Conservation (phyloP, 2,797 vertebrate species). For the Eleutherodactylus coqui region DNA sequence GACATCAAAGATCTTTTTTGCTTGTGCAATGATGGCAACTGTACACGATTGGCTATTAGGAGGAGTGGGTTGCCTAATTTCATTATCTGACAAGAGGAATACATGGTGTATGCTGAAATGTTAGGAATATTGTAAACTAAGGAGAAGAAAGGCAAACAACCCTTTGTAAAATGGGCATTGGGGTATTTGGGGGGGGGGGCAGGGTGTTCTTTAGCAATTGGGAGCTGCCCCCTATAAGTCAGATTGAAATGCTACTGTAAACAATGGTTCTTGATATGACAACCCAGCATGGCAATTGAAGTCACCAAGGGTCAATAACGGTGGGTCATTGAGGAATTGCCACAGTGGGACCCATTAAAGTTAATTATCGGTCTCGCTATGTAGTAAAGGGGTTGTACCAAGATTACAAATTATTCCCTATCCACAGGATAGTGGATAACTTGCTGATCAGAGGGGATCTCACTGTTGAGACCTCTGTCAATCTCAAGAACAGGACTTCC, state of each 20-base stretch:
- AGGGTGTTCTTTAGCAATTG: background rate
- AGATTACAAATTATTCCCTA: no score
- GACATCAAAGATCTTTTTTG: slow-evolving; percentile 45
- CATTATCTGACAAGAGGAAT: background rate
- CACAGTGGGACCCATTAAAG: no score
- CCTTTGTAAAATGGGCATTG: background rate
- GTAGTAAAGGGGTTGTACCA: no score
- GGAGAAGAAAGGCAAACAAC: background rate
- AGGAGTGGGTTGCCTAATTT: background rate
- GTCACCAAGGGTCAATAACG: background rate
- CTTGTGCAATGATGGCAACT: slow-evolving; percentile 7
- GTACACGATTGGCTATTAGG: slow-evolving; percentile 18
- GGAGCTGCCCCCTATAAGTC: background rate
- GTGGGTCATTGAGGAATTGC: background rate
- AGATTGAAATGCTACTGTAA: background rate
- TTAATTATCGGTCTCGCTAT: no score
- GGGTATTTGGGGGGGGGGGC: background rate
- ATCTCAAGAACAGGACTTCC: no score
- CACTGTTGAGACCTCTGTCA: no score
- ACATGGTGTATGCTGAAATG: background rate
- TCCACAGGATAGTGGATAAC: no score
- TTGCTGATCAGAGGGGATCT: no score
- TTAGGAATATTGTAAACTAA: background rate
- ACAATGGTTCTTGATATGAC: background rate
- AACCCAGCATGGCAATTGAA: background rate